Base-by-base conservation (phyloP, 1,140 invertebrate species). In the Lordiphosa collinella region DNA sequence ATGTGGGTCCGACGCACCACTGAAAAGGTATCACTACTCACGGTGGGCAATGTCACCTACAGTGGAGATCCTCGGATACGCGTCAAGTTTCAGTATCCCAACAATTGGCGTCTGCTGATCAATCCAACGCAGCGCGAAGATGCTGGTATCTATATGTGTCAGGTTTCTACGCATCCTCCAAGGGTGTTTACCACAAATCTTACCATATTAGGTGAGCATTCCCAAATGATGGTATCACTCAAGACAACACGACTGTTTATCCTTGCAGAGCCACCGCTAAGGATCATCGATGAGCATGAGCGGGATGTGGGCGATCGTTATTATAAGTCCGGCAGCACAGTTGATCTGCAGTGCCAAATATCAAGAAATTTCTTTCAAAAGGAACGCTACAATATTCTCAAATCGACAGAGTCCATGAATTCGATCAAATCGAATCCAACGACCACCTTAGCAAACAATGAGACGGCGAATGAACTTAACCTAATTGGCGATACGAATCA, bases 131-230 rank as follows among this genome's bases (percentile, higher is more conserved):
- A 92, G 38, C 90, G 92, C 49, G 91, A 92, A 37, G 95, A 96
- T 73, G 94, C 93, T 16, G 95, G 94, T 10, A 90, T 94, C 8
- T 96, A 96, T 58, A 94, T 95, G 91, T 96, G 95, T 89, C 95
- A 96, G 92, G 94, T 96, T 70, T 93, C 94, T 6, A 96, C 95
- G 31, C 94, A 95, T 90, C 95, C 94, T n/a, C 94, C 94, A 49
- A 90, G 92, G 74, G 92, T 92, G 8, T 91, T 92, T 76, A 91
- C 91, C 61, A 91, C 92, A 31, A 92, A 92, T 74, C 88, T 93
- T 29, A 92, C 92, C 58, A 91, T 93, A 66, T 87, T 92, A 80
- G 91, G 92, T 92, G 89, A 88, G 89, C 18, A 0, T 22, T 22
- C 6, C 18, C 0, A 22, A 5, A 4, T 16, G 1, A 1, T 16